phyloP scores from a whole-genome alignment of 2,888 invertebrate genomes.

The Phyllotreta striolata region DNA sequence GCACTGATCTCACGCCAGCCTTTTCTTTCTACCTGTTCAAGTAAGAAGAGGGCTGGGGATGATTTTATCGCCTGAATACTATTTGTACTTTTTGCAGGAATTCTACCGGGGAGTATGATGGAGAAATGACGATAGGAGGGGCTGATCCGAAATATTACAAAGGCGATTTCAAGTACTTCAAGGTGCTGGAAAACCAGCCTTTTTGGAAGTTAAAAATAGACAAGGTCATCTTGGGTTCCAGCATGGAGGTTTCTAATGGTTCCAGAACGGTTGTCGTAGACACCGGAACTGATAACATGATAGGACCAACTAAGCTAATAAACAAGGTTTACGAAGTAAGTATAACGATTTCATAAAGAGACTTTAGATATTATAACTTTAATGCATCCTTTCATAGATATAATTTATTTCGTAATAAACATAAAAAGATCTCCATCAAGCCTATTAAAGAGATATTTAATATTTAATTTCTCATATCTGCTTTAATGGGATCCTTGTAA shows the following conservation, averaged over 20 bases:
- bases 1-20: too few relatives aligned
- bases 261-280: slow-evolving; percentile 96
- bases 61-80: neutral
- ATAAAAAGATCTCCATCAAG: too few relatives aligned
- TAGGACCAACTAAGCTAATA: slow-evolving; percentile 85
- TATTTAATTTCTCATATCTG: too few relatives aligned
- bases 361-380: too few relatives aligned
- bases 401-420: too few relatives aligned
- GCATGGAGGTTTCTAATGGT: slow-evolving; percentile 71
- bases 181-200: slow-evolving; percentile 80
- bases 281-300: slow-evolving; percentile 94
- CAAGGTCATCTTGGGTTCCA: slow-evolving; percentile 64
- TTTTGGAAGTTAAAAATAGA: slow-evolving; percentile 96
- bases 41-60: slow-evolving; percentile 59
- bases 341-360: too few relatives aligned
- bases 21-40: slow-evolving; percentile 90
- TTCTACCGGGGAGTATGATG: slow-evolving; percentile 75
- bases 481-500: too few relatives aligned
- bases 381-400: too few relatives aligned
- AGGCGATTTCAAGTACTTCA: slow-evolving; percentile 88
- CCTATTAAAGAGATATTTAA: too few relatives aligned
- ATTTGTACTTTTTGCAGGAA: slow-evolving; percentile 66
- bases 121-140: slow-evolving; percentile 91
- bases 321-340: slow-evolving; percentile 78
- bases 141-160: slow-evolving; percentile 88